These are phyloP conservation scores for Molorchus minor DNA, from an alignment of 2,888 invertebrate genomes.

Conservation along the genomic window DNA sequence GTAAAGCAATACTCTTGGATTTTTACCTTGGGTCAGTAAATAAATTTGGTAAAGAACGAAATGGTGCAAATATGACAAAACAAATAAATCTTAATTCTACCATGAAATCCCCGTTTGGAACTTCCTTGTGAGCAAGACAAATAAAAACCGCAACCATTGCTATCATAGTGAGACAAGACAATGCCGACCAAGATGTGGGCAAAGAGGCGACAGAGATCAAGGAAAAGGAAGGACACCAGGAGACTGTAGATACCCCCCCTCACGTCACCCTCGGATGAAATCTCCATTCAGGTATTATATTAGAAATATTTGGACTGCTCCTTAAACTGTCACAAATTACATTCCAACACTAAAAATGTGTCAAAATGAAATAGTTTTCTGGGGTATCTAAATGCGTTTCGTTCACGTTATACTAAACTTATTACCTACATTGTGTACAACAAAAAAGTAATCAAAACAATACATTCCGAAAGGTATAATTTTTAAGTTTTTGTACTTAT, in stretches of 20 bases:
- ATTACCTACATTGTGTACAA: too few species aligned
- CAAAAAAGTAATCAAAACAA: too few species aligned
- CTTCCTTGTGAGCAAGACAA: conserved; percentile 17
- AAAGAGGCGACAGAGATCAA: conserved; percentile 70
- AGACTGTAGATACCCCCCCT: conserved; percentile 65
- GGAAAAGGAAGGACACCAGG: conserved; percentile 71
- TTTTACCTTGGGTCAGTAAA: not conserved
- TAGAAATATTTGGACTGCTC: too few species aligned
- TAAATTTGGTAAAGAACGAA: not conserved
- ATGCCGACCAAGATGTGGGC: conserved; percentile 67
- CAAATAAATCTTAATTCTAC: conserved; percentile 1
- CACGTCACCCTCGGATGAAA: conserved; percentile 64
- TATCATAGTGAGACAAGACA: conserved; percentile 75
- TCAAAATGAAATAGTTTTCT: too few species aligned
- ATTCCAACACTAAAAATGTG: too few species aligned
- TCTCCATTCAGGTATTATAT: conserved; percentile 49
- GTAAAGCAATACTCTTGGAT: not conserved
- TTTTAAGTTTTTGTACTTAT: too few species aligned
- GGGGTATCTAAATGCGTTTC: too few species aligned
- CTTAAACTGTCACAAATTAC: too few species aligned
- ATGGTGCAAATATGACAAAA: conserved; percentile 5
- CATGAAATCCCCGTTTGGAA: conserved; percentile 11
- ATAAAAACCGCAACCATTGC: conserved; percentile 60
- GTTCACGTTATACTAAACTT: too few species aligned
- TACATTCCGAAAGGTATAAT: too few species aligned